phyloP scores from a whole-genome alignment of 2,888 invertebrate genomes.

The Clusia tigrina region DNA sequence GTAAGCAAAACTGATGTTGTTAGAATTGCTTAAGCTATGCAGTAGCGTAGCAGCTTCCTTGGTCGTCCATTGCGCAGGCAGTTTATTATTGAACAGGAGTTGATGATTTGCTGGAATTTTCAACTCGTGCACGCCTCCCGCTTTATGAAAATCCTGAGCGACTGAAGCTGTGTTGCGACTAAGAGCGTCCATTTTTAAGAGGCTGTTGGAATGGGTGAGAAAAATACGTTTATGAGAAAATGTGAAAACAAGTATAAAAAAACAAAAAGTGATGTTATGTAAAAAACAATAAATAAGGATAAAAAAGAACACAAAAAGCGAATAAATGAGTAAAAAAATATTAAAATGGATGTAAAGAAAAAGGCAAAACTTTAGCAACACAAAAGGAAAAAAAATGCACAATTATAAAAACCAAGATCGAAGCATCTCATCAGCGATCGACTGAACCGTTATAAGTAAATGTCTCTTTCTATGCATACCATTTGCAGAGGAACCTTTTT shows the following conservation, averaged over 20 bases:
- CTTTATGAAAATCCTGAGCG: conserved; percentile 72
- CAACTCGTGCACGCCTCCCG: conserved; percentile 68
- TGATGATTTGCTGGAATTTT: conserved; percentile 63
- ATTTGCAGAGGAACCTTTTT: too few relatives aligned
- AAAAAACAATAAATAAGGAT: conserved; percentile 27
- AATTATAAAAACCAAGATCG: too few relatives aligned
- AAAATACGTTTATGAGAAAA: conserved; percentile 3
- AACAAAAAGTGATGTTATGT: background rate
- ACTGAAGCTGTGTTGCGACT: conserved; percentile 66
- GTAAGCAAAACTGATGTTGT: conserved; percentile 35
- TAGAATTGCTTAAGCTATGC: conserved; percentile 54
- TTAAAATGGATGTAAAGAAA: conserved; percentile 9
- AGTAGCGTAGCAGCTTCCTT: conserved; percentile 60
- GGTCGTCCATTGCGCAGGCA: conserved; percentile 63
- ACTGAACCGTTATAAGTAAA: too few relatives aligned
- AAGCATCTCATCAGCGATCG: too few relatives aligned
- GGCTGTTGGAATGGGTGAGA: conserved; percentile 46
- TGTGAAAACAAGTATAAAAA: conserved; percentile 1
- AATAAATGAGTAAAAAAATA: conserved; percentile 6
- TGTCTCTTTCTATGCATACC: too few relatives aligned
- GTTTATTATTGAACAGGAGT: conserved; percentile 63
- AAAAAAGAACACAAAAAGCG: conserved; percentile 16
- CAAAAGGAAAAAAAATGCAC: background rate
- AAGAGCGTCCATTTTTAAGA: conserved; percentile 65
- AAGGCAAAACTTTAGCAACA: conserved; percentile 7